Percentiles rank a stretch among this genome's conserved stretches.
Conservation (phyloP, 2,113 vertebrate species). For the Ailuropoda melanoleuca region DNA sequence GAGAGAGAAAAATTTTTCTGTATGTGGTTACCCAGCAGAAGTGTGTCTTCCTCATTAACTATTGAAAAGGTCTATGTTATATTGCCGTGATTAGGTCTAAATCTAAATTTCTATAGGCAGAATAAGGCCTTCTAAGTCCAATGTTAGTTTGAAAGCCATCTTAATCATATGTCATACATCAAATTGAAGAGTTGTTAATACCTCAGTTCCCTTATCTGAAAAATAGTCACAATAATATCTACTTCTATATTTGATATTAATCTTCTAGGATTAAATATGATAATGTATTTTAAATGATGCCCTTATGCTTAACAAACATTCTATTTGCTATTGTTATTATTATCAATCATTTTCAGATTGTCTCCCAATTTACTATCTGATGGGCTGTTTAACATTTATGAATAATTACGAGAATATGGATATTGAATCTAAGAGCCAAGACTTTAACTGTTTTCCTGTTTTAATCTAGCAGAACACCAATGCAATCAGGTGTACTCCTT, state of each 20-base stretch:
- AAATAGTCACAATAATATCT: background rate
- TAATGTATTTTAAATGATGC: background rate
- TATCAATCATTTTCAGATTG: background rate
- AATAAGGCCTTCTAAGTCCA: background rate
- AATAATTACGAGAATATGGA: background rate
- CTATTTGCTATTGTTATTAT: background rate
- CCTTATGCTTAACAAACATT: background rate
- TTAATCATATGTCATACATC: background rate
- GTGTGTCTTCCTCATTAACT: background rate
- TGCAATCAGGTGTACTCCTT: constrained; percentile 33
- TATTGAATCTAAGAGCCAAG: background rate
- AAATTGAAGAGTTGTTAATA: background rate
- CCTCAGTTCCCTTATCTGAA: background rate
- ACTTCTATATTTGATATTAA: background rate
- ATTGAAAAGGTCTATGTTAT: background rate
- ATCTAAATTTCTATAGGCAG: background rate
- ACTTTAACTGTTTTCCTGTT: background rate
- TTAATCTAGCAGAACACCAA: background rate
- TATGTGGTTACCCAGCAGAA: background rate
- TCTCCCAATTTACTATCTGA: background rate
- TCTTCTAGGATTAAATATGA: background rate
- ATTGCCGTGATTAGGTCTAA: background rate
- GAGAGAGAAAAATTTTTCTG: background rate
- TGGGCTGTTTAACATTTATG: background rate
- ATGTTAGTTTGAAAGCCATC: background rate